Percentiles rank a stretch among this genome's conserved stretches.
Conservation (phyloP, 2,797 vertebrate genomes). For the Numenius phaeopus region DNA sequence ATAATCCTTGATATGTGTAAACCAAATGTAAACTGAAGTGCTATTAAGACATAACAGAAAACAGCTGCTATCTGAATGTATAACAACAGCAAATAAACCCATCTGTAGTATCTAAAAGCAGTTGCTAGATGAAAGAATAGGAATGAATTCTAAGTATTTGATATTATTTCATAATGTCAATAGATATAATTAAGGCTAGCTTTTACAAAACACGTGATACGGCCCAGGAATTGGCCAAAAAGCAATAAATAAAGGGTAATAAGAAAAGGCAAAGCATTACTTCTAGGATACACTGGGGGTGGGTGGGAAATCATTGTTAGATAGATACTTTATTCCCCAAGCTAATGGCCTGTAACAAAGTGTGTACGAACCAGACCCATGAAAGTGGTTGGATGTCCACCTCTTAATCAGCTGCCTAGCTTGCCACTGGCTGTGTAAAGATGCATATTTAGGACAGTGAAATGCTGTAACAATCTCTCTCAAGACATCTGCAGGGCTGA, state of each 20-base stretch:
- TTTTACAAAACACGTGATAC: not conserved
- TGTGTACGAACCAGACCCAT: not conserved
- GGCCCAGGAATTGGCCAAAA: not conserved
- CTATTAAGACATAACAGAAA: not conserved
- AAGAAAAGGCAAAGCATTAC: not conserved
- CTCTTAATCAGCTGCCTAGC: not conserved
- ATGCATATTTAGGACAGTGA: not conserved
- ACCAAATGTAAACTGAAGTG: not conserved
- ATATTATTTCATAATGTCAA: not conserved
- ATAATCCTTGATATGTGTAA: not conserved
- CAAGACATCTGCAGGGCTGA: not conserved
- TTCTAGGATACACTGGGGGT: not conserved
- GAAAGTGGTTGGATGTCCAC: fast-evolving
- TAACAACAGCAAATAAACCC: not conserved
- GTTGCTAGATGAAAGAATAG: not conserved
- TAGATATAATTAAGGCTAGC: not conserved
- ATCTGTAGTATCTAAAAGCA: not conserved
- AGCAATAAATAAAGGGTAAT: not conserved
- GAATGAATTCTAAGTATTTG: not conserved
- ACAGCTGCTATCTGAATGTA: not conserved
- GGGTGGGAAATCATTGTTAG: not conserved
- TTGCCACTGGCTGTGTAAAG: not conserved
- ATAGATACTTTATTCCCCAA: not conserved
- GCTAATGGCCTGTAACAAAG: not conserved
- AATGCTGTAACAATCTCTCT: not conserved